phyloP scores from a whole-genome alignment of 1,140 invertebrate genomes.

The Drosophila tsacasi region DNA sequence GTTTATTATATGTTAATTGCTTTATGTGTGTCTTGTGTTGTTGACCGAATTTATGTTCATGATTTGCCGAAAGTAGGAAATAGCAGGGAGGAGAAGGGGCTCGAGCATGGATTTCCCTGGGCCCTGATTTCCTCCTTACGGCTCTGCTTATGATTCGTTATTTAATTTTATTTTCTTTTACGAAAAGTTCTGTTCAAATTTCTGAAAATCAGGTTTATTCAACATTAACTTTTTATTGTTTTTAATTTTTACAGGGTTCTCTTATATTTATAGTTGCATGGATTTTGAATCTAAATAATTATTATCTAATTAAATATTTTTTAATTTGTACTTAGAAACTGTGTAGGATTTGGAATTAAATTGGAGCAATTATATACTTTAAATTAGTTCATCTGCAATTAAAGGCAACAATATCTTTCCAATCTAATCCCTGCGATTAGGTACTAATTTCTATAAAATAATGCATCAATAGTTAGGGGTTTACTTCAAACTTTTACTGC shows the following conservation, averaged over 20 bases:
- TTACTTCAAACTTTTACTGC: neutral
- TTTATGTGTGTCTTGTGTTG: too few relatives aligned
- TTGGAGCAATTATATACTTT: neutral
- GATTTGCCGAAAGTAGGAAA: too few relatives aligned
- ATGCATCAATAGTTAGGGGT: neutral
- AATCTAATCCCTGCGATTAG: neutral
- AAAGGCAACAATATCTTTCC: conserved; percentile 3
- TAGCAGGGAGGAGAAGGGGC: too few relatives aligned
- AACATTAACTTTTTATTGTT: conserved; percentile 1
- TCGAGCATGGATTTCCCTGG: too few relatives aligned
- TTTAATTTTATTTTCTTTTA: too few relatives aligned
- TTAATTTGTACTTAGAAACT: conserved; percentile 1
- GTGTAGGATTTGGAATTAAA: neutral
- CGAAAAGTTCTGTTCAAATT: neutral
- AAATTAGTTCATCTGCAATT: conserved; percentile 1
- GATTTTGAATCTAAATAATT: neutral
- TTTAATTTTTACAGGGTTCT: neutral
- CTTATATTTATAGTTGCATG: neutral
- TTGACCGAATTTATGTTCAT: too few relatives aligned
- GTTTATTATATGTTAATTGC: too few relatives aligned
- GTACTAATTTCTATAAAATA: neutral
- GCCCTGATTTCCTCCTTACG: too few relatives aligned
- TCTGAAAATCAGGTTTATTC: neutral
- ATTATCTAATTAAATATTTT: neutral
- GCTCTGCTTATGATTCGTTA: too few relatives aligned